Evolutionary conservation across 1,140 invertebrate species (phyloP), one percentile per base, ranked within the genome.

Genomic region (Phocides pigmalion): DNA sequence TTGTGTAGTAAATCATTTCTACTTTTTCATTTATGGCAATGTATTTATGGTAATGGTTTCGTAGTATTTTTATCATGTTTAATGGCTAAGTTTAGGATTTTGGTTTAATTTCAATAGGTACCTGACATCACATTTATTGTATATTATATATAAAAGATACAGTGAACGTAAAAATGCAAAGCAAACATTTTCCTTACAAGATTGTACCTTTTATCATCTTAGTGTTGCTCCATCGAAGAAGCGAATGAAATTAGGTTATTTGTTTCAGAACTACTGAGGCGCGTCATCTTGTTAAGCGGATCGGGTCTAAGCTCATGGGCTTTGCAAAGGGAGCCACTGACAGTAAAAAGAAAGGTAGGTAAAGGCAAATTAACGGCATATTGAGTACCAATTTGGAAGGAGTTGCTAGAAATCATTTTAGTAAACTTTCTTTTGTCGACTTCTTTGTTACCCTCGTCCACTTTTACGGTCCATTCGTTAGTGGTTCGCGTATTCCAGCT

Each of bases 241-340:
- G 77, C 74, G 67, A 81, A 86, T 86, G 81, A 86, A 83, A 86
- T 87, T 77, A 82, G 70, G 76, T 81, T 81, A 79, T 83, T 75
- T 84, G 77, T 93, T 95, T 85, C 93, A 96, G 96, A 97, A 90
- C 93, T 99, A 66, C 95, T 99, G 81, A 95, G 98, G 83, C 95
- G 98, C 66, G 97, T 97, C 16, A 95, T 99, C 71, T 93, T 99
- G 49, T 94, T 99, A 83, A 98, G 97, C 75, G 98, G 98, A 9
- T 98, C 98, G n/a, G 97, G 97, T 9, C 92, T 99, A 62, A 97
- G 97, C 77, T 97, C 97, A 11, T 99, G 97, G 98, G 98, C 98
- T 41, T 93, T 98, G 67, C 97, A 98, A 84, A 94, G 95, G 66
- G 96, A 98, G 82, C 97, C 98, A 9, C 90, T 97, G 14, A 94